These are phyloP conservation scores for Gracilinanus agilis DNA, from an alignment of 2,113 vertebrate species.

Conservation along the genomic window DNA sequence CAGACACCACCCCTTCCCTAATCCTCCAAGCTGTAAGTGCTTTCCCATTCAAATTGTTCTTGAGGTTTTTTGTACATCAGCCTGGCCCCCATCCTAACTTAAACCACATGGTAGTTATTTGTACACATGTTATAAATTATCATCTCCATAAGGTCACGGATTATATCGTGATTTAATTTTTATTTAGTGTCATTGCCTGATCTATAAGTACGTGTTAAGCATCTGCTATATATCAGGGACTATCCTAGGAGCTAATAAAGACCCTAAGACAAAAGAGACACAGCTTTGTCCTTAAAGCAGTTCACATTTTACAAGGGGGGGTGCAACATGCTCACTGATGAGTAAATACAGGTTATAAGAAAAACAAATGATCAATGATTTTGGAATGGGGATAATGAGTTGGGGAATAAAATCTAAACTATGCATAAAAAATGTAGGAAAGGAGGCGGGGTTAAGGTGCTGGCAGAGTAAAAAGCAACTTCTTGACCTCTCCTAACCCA, in stretches of 20 bases:
- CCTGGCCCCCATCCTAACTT: not conserved
- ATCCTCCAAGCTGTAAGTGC: not conserved
- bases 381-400: not conserved
- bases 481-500: too few species aligned
- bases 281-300: not conserved
- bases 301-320: not conserved
- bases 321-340: not conserved
- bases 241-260: too few species aligned
- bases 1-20: not conserved
- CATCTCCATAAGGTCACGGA: not conserved
- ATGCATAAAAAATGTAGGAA: not conserved
- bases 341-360: not conserved
- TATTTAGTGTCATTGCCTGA: not conserved
- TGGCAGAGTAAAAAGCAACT: too few species aligned
- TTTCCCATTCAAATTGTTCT: not conserved
- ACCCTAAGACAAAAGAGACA: not conserved
- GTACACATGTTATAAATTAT: not conserved
- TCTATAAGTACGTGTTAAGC: not conserved
- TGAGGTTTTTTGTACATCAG: not conserved
- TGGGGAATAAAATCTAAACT: not conserved
- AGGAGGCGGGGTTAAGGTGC: too few species aligned
- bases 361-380: not conserved
- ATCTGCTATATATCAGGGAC: not conserved
- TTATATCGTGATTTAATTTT: not conserved
- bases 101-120: not conserved